Percentiles rank a stretch among this genome's conserved stretches.
Evolutionary conservation across 2,113 vertebrate species (phyloP).

Genomic region (Talpa occidentalis): DNA sequence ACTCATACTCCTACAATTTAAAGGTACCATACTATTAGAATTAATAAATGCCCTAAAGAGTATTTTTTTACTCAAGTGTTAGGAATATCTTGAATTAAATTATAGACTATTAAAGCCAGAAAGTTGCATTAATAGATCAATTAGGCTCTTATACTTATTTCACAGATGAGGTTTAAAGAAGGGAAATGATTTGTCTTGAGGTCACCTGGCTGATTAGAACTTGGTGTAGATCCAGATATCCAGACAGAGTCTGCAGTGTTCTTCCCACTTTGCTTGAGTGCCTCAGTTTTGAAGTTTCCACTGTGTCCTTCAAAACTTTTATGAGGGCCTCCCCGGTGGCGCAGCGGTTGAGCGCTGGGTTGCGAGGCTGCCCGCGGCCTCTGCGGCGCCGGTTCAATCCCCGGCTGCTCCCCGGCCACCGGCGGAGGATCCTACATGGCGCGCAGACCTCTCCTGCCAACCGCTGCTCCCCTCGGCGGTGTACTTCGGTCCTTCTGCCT

Average conservation of each 20-base stretch:
- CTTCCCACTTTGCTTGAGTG: neutral
- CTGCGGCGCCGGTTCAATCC: too few species aligned
- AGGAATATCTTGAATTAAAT: constrained; percentile 13
- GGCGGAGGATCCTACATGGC: too few species aligned
- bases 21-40: neutral
- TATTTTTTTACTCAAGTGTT: neutral
- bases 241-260: neutral
- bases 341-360: too few species aligned
- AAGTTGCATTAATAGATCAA: neutral
- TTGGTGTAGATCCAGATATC: neutral
- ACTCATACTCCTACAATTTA: neutral
- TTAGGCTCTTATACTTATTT: neutral
- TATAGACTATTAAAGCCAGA: neutral
- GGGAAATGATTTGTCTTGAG: neutral
- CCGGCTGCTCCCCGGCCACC: too few species aligned
- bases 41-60: neutral
- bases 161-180: neutral
- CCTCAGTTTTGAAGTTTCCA: neutral
- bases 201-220: neutral
- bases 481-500: too few species aligned
- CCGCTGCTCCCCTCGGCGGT: too few species aligned
- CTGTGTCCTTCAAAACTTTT: neutral
- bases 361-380: too few species aligned
- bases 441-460: too few species aligned
- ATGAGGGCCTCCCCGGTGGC: too few species aligned